Percentiles rank a stretch among this genome's conserved stretches.
Evolutionary conservation across 2,797 vertebrate species (phyloP).

Genomic region (Glossophaga mutica): DNA sequence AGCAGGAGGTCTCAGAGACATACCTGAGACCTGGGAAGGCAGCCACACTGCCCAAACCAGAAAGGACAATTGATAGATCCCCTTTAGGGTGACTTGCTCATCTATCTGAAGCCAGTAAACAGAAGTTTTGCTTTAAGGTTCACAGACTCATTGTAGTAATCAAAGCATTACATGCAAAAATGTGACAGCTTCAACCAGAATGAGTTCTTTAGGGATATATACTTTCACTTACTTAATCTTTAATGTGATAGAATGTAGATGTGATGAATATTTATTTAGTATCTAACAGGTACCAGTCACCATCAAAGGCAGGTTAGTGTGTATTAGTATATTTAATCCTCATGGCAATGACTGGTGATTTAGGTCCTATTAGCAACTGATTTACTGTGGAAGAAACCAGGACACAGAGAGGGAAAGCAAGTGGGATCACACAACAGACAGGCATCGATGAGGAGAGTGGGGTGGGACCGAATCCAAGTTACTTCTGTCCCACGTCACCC

Average conservation of each 20-base stretch:
- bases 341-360: background rate
- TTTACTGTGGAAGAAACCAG: background rate
- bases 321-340: background rate
- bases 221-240: background rate
- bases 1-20: background rate
- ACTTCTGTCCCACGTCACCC: background rate
- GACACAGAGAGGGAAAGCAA: background rate
- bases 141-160: background rate
- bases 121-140: background rate
- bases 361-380: background rate
- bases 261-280: background rate
- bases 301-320: background rate
- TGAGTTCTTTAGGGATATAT: background rate
- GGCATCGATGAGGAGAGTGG: background rate
- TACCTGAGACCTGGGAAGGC: background rate
- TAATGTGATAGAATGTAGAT: background rate
- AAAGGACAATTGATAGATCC: background rate
- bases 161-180: background rate
- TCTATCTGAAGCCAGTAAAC: background rate
- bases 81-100: background rate
- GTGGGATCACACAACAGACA: background rate
- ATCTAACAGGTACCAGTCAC: background rate
- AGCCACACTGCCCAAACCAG: background rate
- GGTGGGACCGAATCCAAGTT: background rate
- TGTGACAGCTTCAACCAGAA: background rate